phyloP scores from a whole-genome alignment of 2,113 vertebrate genomes.

The Speoplatyrhinus poulsoni region DNA sequence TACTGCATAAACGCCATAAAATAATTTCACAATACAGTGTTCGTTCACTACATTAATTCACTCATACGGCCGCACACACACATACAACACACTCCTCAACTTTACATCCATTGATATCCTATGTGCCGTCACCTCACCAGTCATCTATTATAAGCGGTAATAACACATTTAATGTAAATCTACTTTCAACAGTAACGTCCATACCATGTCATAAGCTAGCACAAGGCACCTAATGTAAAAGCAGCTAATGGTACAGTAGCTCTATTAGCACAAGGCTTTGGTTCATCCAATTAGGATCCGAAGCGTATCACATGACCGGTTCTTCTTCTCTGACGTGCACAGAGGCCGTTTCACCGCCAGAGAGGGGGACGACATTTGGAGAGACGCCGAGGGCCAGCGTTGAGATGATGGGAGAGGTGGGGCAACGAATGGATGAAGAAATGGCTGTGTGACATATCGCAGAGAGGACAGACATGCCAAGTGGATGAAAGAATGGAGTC shows the following conservation, averaged over 20 bases:
- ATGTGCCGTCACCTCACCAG: not conserved
- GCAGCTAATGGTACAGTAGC: slow-evolving; percentile 53
- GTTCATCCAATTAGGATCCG: slow-evolving; percentile 27
- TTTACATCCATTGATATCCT: slow-evolving; percentile 11
- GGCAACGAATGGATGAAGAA: slow-evolving; percentile 31
- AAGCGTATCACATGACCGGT: not conserved
- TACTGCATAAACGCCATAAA: not conserved
- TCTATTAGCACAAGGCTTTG: slow-evolving; percentile 54
- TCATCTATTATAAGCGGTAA: not conserved
- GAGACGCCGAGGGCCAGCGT: not conserved
- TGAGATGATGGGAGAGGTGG: slow-evolving; percentile 38
- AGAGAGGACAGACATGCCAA: slow-evolving; percentile 33
- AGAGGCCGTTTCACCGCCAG: slow-evolving; percentile 25
- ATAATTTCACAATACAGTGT: no score
- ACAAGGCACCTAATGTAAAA: slow-evolving; percentile 73
- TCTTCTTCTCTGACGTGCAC: slow-evolving; percentile 2
- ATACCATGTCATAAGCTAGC: slow-evolving; percentile 39
- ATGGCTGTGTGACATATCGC: slow-evolving; percentile 57
- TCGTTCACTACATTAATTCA: not conserved
- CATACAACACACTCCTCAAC: not conserved
- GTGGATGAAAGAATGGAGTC: slow-evolving; percentile 23
- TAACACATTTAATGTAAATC: slow-evolving; percentile 12
- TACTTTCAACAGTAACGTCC: slow-evolving; percentile 16
- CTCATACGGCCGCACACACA: not conserved
- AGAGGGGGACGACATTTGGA: slow-evolving; percentile 7